Percentiles rank a stretch among this genome's conserved stretches.
Conservation (phyloP, 2,113 vertebrate genomes). For the Aythya baeri region DNA sequence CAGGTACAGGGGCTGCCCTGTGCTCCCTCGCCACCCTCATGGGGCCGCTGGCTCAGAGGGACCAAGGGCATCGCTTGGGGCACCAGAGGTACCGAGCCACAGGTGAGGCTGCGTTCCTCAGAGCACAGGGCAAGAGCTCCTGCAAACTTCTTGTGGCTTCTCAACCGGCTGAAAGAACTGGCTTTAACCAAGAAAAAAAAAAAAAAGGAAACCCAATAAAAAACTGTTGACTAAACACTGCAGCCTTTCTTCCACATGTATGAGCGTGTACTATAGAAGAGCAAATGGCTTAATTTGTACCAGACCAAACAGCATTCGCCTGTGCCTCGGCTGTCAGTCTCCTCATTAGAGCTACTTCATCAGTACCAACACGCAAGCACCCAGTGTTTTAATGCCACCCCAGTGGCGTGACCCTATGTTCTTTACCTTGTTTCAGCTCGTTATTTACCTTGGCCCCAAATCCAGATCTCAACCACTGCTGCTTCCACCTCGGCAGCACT, state of each 20-base stretch:
- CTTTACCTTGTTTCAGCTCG: not conserved
- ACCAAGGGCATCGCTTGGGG: rapidly evolving
- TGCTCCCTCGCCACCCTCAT: not conserved
- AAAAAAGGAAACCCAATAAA: not conserved
- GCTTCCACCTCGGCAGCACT: not conserved
- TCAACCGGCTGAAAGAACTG: not conserved
- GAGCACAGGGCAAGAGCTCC: not conserved
- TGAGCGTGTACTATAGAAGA: not conserved
- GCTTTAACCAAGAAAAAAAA: not conserved
- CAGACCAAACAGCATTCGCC: not conserved
- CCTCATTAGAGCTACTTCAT: not conserved
- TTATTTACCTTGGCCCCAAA: conserved; percentile 18
- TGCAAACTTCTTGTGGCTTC: not conserved
- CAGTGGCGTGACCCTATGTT: not conserved
- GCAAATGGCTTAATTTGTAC: not conserved
- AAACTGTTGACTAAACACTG: not conserved
- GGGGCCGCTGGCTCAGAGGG: not conserved
- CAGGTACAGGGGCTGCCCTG: not conserved
- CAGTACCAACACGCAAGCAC: not conserved
- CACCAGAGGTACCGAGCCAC: rapidly evolving
- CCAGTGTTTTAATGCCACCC: not conserved
- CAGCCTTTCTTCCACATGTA: not conserved
- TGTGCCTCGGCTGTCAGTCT: not conserved
- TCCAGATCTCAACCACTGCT: not conserved
- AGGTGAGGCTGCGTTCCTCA: not conserved